Evolutionary conservation across 2,797 vertebrate species (phyloP), one percentile per base, ranked within the genome.

Genomic region (Miichthys miiuy): DNA sequence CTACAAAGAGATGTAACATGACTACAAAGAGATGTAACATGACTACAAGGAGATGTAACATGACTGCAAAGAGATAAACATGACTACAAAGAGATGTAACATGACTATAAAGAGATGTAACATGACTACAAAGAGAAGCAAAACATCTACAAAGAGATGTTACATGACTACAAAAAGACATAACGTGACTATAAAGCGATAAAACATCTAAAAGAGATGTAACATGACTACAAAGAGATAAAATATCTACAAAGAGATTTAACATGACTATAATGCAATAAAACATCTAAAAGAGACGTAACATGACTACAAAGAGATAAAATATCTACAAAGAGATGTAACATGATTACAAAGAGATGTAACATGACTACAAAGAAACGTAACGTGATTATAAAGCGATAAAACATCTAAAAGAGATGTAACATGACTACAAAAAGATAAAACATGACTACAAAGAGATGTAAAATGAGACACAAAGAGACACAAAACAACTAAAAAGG

Each of bases 311-410:
- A 20, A 56, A 27, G 17, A 68, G 14, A 10, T 2, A 2, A 1
- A 47, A 17, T 3, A 27, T 27, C 27, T 27, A 27, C 27, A 27
- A 27, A 27, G 27, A 27, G 27, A 27, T 4, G 27, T 27, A 27
- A 27, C 27, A 27, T 27, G 27, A 27, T 4, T 27, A 27, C 6
- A n/a, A 17, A 34, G 20, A 52, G 4, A 41, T 0, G 3, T 2
- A 50, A 50, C 1, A 2, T 2, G 0, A 1, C 25, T 1, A 18
- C 23, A 10, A 3, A 21, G 16, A 46, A 0, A 6, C 9, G 0
- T 5, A 47, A 44, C 4, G 20, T 14, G 5, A 7, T 23, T 12
- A 30, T 2, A 48, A 30, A 2, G 25, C 3, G 27, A 27, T 27
- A 4, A 4, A 27, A 4, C 27, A 27, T 27, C 25, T 25, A 25